Percentiles rank a stretch among this genome's conserved stretches.
phyloP scores from a whole-genome alignment of 2,113 vertebrate species.

The Sturnus vulgaris region DNA sequence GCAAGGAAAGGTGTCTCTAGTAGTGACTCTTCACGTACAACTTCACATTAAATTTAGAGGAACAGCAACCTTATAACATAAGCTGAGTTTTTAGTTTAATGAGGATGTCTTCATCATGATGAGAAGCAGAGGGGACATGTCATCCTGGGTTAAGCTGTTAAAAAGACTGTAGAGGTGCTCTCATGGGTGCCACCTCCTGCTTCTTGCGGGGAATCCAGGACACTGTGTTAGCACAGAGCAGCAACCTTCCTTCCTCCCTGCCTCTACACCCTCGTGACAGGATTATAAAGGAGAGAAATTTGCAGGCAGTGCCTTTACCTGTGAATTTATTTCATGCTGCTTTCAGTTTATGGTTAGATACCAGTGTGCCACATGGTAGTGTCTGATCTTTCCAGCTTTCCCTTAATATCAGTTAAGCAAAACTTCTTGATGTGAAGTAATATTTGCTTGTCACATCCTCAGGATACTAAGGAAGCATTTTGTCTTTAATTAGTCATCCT shows the following conservation, averaged over 20 bases:
- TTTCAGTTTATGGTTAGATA: not conserved
- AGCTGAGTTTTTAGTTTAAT: not conserved
- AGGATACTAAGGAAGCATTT: not conserved
- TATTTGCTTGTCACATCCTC: not conserved
- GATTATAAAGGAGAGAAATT: not conserved
- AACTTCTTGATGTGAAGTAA: not conserved
- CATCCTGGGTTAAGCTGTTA: not conserved
- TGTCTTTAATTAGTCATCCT: not conserved
- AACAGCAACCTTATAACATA: not conserved
- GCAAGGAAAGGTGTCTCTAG: not conserved
- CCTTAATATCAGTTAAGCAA: not conserved
- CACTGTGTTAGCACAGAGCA: not conserved
- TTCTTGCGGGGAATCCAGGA: not conserved
- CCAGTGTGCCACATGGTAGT: not conserved
- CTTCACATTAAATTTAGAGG: not conserved
- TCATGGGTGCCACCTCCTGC: not conserved
- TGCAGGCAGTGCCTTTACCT: not conserved
- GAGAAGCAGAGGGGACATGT: fast-evolving
- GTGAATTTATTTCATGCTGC: not conserved
- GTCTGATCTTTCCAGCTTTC: not conserved
- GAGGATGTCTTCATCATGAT: not conserved
- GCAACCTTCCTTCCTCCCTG: not conserved
- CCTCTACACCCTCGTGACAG: not conserved
- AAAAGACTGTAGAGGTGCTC: not conserved
- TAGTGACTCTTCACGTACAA: not conserved